Evolutionary conservation across 2,113 vertebrate species (phyloP).

Genomic region (Plectropomus leopardus): DNA sequence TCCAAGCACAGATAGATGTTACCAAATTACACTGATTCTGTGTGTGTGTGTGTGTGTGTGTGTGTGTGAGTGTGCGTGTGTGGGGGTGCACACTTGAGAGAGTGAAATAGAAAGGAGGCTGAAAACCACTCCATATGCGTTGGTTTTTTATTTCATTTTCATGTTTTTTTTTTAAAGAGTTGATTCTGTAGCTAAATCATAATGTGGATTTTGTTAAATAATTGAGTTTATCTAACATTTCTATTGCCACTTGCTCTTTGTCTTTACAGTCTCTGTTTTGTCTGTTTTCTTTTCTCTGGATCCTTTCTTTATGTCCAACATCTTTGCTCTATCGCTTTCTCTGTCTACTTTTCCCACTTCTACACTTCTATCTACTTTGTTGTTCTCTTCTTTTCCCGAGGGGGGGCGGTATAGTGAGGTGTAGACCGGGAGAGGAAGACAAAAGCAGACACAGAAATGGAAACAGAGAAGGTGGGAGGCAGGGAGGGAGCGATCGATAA

Average conservation of each 20-base stretch:
- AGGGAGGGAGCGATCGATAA: slow-evolving; percentile 63
- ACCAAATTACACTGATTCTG: neutral
- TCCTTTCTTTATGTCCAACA: neutral
- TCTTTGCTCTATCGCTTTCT: neutral
- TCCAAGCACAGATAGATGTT: slow-evolving; percentile 6
- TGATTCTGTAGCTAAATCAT: neutral
- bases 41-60: neutral
- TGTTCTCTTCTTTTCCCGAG: neutral
- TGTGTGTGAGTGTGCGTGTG: neutral
- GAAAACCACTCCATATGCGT: neutral
- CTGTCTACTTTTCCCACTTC: neutral
- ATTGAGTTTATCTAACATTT: neutral
- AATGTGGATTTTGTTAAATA: neutral
- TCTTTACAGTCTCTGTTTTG: neutral
- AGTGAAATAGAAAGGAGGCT: neutral
- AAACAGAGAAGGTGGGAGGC: slow-evolving; percentile 4
- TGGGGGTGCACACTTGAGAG: neutral
- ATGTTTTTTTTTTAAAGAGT: too few species aligned
- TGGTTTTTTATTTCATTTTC: neutral
- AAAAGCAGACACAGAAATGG: slow-evolving; percentile 6
- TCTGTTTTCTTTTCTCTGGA: neutral
- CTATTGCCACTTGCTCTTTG: neutral
- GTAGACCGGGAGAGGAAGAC: neutral
- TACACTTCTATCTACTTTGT: neutral
- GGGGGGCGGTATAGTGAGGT: neutral